A percentile compares a stretch with the other conserved stretches of the same genome.
Evolutionary conservation across 1,140 invertebrate genomes (phyloP).

Genomic region (Drosophila saltans): DNA sequence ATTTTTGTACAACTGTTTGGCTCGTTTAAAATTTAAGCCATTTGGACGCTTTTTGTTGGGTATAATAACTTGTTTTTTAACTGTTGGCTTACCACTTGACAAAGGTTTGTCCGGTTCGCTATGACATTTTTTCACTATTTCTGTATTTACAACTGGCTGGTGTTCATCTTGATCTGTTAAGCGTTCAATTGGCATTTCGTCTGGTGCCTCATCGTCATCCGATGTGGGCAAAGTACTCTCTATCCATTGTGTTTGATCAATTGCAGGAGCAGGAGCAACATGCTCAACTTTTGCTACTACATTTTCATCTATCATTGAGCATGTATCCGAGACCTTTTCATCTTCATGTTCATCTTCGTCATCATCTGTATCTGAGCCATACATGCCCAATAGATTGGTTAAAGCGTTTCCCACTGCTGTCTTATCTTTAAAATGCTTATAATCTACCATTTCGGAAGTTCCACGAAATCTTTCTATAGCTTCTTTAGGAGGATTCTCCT

Average conservation of each 20-base stretch:
- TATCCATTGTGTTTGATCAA: not conserved
- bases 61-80: not conserved
- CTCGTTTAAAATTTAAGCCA: slow-evolving; percentile 66
- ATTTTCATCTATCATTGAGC: not conserved
- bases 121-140: not conserved
- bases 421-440: slow-evolving; percentile 59
- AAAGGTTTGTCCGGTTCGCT: not conserved
- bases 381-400: slow-evolving; percentile 64
- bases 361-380: slow-evolving; percentile 70
- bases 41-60: slow-evolving; percentile 50
- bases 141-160: not conserved
- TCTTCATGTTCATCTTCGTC: slow-evolving; percentile 31
- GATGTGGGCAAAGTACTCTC: not conserved
- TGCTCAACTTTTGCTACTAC: not conserved
- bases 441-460: slow-evolving; percentile 55
- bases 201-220: slow-evolving; percentile 70
- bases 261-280: not conserved
- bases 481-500: not conserved
- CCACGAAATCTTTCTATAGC: slow-evolving; percentile 52
- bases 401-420: slow-evolving; percentile 36
- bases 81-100: not conserved
- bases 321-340: not conserved
- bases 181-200: slow-evolving; percentile 58
- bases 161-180: slow-evolving; percentile 16
- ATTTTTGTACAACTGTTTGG: slow-evolving; percentile 80